Evolutionary conservation across 2,113 vertebrate species (phyloP).

Genomic region (Coryphaenoides rupestris): DNA sequence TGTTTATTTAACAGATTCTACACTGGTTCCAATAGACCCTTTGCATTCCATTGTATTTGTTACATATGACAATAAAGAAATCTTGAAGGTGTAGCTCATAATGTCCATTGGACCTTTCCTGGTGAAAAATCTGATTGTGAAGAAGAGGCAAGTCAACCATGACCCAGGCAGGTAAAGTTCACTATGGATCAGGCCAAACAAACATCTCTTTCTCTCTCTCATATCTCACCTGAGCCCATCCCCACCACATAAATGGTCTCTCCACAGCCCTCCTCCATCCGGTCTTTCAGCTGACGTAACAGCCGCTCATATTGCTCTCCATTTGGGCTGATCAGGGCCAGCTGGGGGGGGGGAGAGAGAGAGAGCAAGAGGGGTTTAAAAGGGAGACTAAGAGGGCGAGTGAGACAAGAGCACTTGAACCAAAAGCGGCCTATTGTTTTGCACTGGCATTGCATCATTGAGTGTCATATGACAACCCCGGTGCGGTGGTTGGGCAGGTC

Average conservation of each 20-base stretch:
- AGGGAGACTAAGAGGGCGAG: background rate
- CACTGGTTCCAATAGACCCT: no score
- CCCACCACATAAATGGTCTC: conserved; percentile 98
- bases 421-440: background rate
- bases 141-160: no score
- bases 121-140: no score
- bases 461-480: background rate
- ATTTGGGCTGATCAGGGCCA: conserved; percentile 93
- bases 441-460: background rate
- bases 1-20: no score
- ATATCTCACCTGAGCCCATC: conserved; percentile 88
- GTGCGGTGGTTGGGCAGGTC: no score
- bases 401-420: background rate
- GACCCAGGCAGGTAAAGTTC: no score
- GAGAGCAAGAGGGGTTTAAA: background rate
- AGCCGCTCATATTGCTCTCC: conserved; percentile 97
- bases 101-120: no score
- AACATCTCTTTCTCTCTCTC: no score
- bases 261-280: conserved; percentile 96
- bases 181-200: no score
- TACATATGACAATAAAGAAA: no score
- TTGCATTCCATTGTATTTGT: no score
- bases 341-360: conserved; percentile 61
- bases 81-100: no score
- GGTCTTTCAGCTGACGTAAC: conserved; percentile 89